These are phyloP conservation scores for Microhierax caerulescens DNA, from an alignment of 2,797 vertebrate species.

Conservation along the genomic window DNA sequence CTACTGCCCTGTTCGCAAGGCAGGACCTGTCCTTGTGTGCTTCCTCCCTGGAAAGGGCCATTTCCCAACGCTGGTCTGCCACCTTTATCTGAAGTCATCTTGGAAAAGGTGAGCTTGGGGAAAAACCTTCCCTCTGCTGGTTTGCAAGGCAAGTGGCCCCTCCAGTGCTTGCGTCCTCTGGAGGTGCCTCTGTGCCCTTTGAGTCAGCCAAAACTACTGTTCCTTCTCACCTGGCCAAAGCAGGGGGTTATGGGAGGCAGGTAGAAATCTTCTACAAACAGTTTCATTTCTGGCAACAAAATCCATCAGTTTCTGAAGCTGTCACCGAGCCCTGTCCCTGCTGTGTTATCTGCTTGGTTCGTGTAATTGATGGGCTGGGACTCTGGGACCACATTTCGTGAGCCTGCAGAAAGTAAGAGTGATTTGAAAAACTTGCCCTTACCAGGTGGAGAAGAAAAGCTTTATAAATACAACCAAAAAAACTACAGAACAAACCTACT, in stretches of 20 bases:
- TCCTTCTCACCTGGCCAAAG: neutral
- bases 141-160: neutral
- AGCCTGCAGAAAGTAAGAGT: neutral
- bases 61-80: neutral
- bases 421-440: neutral
- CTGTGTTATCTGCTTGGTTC: neutral
- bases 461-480: neutral
- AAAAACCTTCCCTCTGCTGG: neutral
- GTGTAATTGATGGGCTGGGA: fast-evolving
- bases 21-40: neutral
- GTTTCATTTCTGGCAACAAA: neutral
- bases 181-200: neutral
- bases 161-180: neutral
- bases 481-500: neutral
- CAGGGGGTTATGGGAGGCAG: neutral
- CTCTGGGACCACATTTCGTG: neutral
- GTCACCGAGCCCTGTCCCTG: neutral
- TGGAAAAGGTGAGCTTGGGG: neutral
- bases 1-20: neutral
- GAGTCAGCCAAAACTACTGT: neutral
- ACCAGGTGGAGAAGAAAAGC: neutral
- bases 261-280: neutral
- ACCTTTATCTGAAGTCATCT: neutral
- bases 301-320: neutral
- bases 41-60: neutral